A percentile compares a stretch with the other conserved stretches of the same genome.
These are phyloP conservation scores for Spinus pinus DNA, from an alignment of 2,797 vertebrate genomes.

Conservation along the genomic window DNA sequence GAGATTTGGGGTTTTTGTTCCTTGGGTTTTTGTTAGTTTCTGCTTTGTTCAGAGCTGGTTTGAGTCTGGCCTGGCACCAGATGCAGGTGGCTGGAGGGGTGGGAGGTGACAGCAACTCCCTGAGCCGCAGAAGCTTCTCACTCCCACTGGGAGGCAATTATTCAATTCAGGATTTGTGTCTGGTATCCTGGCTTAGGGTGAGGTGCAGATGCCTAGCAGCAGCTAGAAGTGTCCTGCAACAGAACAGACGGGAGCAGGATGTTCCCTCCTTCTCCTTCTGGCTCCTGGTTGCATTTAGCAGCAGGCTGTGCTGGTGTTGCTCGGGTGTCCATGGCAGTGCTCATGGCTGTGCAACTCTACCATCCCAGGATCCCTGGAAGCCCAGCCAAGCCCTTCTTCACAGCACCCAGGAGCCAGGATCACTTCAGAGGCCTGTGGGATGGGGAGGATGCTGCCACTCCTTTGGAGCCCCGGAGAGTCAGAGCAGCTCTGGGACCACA, in stretches of 20 bases:
- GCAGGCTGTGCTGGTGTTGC: not conserved
- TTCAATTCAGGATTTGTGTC: not conserved
- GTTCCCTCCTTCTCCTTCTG: not conserved
- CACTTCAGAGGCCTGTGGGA: fast-evolving
- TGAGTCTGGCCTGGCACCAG: not conserved
- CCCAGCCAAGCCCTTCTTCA: not conserved
- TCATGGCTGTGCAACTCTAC: fast-evolving
- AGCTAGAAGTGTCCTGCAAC: not conserved
- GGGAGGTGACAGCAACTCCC: not conserved
- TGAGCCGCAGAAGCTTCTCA: not conserved
- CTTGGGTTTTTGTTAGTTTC: not conserved
- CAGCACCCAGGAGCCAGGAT: not conserved
- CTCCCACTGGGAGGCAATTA: not conserved
- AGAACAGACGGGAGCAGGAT: fast-evolving
- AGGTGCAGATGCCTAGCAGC: not conserved
- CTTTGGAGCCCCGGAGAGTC: fast-evolving
- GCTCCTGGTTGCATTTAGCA: not conserved
- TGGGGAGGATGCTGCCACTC: not conserved
- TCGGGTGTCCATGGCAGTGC: fast-evolving
- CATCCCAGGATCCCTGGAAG: not conserved
- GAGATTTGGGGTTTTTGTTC: not conserved
- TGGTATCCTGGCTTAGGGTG: not conserved
- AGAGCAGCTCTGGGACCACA: fast-evolving
- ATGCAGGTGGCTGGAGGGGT: not conserved
- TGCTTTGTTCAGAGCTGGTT: not conserved